phyloP scores from a whole-genome alignment of 2,888 invertebrate genomes.

The Heterodera filipjevi region DNA sequence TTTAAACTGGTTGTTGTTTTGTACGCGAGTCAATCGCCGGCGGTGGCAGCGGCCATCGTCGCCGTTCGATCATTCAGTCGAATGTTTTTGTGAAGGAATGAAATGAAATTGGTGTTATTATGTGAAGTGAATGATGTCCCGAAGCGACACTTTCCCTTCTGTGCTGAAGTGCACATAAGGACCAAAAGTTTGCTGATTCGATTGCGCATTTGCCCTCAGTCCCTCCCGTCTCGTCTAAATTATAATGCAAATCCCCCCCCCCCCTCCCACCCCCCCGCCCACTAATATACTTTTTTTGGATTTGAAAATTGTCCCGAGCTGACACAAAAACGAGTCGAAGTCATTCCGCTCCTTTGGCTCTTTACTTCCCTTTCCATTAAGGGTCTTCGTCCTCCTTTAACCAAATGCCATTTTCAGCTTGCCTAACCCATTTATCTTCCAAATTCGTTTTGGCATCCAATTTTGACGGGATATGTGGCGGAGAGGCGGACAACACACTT shows the following conservation, averaged over 20 bases:
- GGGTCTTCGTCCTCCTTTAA: background rate
- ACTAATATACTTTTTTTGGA: background rate
- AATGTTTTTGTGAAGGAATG: slow-evolving; percentile 1
- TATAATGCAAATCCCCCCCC: background rate
- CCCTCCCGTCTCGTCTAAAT: too few species aligned
- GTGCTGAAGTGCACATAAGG: background rate
- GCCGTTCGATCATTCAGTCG: background rate
- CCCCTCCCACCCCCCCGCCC: background rate
- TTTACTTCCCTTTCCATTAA: background rate
- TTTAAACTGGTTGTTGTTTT: slow-evolving; percentile 6
- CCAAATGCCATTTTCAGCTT: background rate
- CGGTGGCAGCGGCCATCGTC: background rate
- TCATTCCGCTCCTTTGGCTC: background rate
- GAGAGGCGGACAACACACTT: too few species aligned
- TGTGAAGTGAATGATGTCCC: background rate
- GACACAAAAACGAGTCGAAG: background rate
- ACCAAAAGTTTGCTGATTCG: background rate
- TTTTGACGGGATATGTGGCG: too few species aligned
- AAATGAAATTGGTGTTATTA: background rate
- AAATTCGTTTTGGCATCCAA: background rate
- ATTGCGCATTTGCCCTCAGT: background rate
- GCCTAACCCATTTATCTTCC: background rate
- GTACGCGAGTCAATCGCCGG: background rate
- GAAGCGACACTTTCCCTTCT: background rate
- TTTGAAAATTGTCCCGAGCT: background rate